Conservation (phyloP, 2,797 vertebrate genomes). For the Sebastes iracundus region DNA sequence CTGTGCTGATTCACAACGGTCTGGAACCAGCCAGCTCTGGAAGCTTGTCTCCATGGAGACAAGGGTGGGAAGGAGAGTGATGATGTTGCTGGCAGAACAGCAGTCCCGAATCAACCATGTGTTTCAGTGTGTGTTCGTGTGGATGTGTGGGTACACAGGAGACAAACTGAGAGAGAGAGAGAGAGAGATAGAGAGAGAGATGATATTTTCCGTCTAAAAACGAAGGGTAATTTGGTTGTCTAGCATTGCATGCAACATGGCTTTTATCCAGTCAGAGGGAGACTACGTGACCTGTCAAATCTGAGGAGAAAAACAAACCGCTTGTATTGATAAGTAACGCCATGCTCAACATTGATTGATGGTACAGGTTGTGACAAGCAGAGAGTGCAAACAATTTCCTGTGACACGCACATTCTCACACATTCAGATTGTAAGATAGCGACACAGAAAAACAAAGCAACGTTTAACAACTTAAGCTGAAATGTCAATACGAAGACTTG, state of each 20-base stretch:
- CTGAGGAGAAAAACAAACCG: constrained; percentile 3
- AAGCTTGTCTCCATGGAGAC: constrained; percentile 84
- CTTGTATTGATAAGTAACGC: constrained; percentile 30
- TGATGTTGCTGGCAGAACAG: constrained; percentile 80
- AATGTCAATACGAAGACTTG: background rate
- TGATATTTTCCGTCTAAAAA: constrained; percentile 29
- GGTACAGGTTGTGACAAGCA: constrained; percentile 51
- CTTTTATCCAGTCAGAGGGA: constrained; percentile 16
- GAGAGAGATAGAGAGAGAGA: background rate
- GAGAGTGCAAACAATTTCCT: constrained; percentile 29
- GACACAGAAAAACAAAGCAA: background rate
- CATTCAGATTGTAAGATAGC: constrained; percentile 17
- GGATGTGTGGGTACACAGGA: constrained; percentile 44
- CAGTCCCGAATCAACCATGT: constrained; percentile 69
- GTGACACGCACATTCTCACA: constrained; percentile 34
- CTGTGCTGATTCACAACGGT: constrained; percentile 82
- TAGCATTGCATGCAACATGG: background rate
- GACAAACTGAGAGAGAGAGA: constrained; percentile 30
- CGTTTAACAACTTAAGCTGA: constrained; percentile 14
- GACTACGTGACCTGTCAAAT: constrained; percentile 34
- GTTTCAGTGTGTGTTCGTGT: constrained; percentile 57
- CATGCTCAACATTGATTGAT: constrained; percentile 43
- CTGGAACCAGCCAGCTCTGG: constrained; percentile 76
- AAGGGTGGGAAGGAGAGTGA: constrained; percentile 79
- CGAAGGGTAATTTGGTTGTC: constrained; percentile 43